Base-by-base conservation (phyloP, 2,888 invertebrate species). In the Oscheius onirici region DNA sequence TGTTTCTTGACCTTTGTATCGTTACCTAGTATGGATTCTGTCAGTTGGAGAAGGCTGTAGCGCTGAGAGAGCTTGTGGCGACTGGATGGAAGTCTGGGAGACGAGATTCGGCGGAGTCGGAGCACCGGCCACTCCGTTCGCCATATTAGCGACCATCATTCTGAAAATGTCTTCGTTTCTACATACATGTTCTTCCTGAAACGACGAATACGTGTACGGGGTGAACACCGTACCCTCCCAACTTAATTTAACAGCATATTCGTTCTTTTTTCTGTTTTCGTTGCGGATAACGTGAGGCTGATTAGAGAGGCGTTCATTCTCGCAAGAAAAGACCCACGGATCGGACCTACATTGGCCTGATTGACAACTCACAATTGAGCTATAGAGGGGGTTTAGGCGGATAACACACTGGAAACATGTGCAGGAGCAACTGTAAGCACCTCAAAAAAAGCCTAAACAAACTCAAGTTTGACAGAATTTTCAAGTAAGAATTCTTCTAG, bases 111-210 rank as follows among this genome's bases (percentile, higher is more conserved):
- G 66, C 10, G 66, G 66, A 2, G 66, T 26, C 41, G 24, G 66
- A 26, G 66, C 40, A n/a, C 52, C 28, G 10, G 54, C 17, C 63
- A 63, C 63, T 2, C 49, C 49, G 28, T 55, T 68, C 17, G 68
- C 55, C 58, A 68, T 68, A 41, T 58, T 68, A 51, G 68, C 68
- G 68, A 68, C 68, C 68, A 68, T 68, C 68, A 68, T 68, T 57
- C 68, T 68, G 46, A n/a, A 68, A 17, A 34, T 51, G 10, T 15
- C n/a, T n/a, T n/a, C n/a, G n/a, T n/a, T n/a, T n/a, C n/a, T 20
- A 17, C n/a, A 13, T 46, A 46, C 5, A n/a, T 17, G n/a, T 46
- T 46, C 8, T 46, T 13, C n/a, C n/a, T 10, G 46, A 46, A 46
- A 15, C 13, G 46, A 46, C n/a, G 13, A 17, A 13, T 5, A 34